Percentiles rank a stretch among this genome's conserved stretches.
Evolutionary conservation across 2,113 vertebrate genomes (phyloP).

Genomic region (Charina bottae): DNA sequence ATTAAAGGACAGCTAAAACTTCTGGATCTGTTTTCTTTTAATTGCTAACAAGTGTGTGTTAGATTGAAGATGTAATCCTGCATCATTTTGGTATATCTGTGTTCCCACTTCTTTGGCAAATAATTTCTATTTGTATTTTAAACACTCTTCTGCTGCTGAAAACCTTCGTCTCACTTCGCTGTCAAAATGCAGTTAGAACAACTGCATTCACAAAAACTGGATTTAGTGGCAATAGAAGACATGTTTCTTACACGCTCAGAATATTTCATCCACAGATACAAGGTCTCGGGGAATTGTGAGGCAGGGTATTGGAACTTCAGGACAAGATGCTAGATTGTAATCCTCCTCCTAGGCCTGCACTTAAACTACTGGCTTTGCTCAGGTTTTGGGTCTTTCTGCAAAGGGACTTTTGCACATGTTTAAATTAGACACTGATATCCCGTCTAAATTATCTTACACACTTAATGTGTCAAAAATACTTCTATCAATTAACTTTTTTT

Average conservation of each 20-base stretch:
- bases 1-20: constrained; percentile 1
- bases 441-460: neutral
- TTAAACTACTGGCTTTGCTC: neutral
- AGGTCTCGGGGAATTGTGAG: neutral
- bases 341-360: neutral
- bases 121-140: neutral
- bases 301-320: neutral
- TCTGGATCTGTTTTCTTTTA: neutral
- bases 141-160: neutral
- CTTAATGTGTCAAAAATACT: neutral
- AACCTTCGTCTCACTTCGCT: neutral
- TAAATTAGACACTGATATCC: neutral
- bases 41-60: neutral
- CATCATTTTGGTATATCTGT: neutral
- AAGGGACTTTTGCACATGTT: neutral
- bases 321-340: neutral
- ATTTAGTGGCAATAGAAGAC: neutral
- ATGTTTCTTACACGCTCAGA: neutral
- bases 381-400: neutral
- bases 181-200: neutral
- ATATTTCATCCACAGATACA: neutral
- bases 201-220: neutral
- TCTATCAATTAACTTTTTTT: neutral
- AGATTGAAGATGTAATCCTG: neutral
- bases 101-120: neutral